Conservation (phyloP, 2,888 invertebrate species). For the Orchesella flavescens region DNA sequence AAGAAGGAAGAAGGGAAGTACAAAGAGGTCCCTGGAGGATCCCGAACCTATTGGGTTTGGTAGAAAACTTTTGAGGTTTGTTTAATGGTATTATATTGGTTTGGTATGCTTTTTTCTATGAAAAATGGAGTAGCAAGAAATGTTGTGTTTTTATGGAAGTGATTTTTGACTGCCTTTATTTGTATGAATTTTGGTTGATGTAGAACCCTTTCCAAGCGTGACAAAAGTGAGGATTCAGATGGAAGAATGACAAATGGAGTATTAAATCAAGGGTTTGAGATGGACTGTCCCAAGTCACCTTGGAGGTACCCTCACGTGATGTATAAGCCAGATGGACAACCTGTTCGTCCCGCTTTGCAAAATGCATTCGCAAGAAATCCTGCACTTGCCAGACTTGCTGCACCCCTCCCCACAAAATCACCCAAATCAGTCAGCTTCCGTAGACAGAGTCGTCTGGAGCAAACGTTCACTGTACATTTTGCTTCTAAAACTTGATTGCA, state of each 20-base stretch:
- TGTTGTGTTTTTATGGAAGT: not conserved
- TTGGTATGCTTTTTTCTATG: too few relatives aligned
- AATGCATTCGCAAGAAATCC: constrained; percentile 68
- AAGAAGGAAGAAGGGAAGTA: constrained; percentile 79
- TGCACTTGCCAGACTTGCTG: constrained; percentile 75
- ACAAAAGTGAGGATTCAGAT: constrained; percentile 72
- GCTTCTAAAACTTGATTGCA: constrained; percentile 9
- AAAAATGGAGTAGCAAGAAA: not conserved
- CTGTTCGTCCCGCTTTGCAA: constrained; percentile 66
- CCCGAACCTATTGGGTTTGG: constrained; percentile 77
- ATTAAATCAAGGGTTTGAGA: constrained; percentile 83
- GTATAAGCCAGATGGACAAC: constrained; percentile 66
- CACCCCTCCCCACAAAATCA: constrained; percentile 69
- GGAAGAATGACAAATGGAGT: constrained; percentile 75
- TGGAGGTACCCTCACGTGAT: constrained; percentile 77
- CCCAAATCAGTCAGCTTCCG: constrained; percentile 72
- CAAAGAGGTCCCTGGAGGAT: constrained; percentile 78
- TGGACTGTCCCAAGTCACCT: constrained; percentile 80
- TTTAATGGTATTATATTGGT: not conserved
- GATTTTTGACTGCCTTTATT: not conserved
- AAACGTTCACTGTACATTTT: constrained; percentile 66
- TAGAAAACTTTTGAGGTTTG: constrained; percentile 82
- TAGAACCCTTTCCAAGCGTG: constrained; percentile 74
- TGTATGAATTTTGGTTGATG: not conserved
- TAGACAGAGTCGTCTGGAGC: constrained; percentile 71